phyloP scores from a whole-genome alignment of 2,888 invertebrate genomes.

The Lepas anatifera region DNA sequence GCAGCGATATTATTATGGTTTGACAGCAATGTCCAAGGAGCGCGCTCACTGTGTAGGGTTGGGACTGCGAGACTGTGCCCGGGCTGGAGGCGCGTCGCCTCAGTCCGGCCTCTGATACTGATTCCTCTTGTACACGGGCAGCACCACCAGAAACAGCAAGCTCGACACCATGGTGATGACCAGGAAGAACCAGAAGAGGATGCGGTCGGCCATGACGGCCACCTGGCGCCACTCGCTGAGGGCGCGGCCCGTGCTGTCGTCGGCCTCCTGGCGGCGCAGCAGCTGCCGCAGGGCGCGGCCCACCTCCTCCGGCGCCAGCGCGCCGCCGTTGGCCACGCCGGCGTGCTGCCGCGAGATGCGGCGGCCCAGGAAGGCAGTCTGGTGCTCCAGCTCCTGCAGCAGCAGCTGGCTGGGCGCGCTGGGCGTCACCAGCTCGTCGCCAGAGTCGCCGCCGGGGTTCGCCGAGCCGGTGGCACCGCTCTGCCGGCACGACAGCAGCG shows the following conservation, averaged over 20 bases:
- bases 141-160: constrained; percentile 38
- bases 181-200: constrained; percentile 43
- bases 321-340: constrained; percentile 8
- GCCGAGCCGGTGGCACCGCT: no score
- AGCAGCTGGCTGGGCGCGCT: constrained; percentile 20
- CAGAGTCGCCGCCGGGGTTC: constrained; percentile 19
- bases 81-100: background rate
- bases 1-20: no score
- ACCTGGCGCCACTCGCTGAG: constrained; percentile 43
- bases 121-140: constrained; percentile 33
- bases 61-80: no score
- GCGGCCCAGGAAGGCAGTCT: no score
- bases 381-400: constrained; percentile 17
- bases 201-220: constrained; percentile 40
- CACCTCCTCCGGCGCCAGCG: constrained; percentile 36
- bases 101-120: constrained; percentile 1
- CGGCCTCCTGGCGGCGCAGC: constrained; percentile 38
- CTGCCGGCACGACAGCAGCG: no score
- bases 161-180: constrained; percentile 39
- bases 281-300: constrained; percentile 36
- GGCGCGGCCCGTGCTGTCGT: constrained; percentile 35
- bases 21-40: no score
- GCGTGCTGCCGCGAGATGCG: background rate
- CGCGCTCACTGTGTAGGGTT: no score
- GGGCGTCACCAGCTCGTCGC: constrained; percentile 19